Conservation (phyloP, 2,113 vertebrate genomes). For the Athene cunicularia region DNA sequence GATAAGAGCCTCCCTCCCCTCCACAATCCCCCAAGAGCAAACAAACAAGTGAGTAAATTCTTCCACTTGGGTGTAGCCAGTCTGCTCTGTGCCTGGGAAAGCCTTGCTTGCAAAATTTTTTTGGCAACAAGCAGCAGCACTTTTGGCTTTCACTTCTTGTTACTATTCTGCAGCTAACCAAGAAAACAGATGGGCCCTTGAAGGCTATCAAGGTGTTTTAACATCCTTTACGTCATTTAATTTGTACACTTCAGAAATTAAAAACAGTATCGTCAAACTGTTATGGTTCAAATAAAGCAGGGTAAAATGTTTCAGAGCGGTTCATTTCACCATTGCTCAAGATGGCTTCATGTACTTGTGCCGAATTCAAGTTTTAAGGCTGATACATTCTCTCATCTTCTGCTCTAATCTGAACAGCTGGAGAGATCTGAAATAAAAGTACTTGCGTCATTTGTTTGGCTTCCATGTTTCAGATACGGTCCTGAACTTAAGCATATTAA, state of each 20-base stretch:
- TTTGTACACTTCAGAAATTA: background rate
- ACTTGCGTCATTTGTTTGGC: background rate
- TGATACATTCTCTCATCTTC: background rate
- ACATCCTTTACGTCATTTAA: background rate
- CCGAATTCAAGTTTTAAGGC: background rate
- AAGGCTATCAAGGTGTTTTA: background rate
- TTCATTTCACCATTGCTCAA: background rate
- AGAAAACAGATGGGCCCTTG: background rate
- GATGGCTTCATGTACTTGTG: background rate
- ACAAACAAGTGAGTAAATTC: constrained; percentile 64
- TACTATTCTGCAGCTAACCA: background rate
- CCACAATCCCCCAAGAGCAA: constrained; percentile 43
- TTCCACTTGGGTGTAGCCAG: constrained; percentile 66
- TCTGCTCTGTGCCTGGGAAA: constrained; percentile 66
- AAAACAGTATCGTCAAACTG: rapidly evolving
- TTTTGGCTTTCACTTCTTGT: constrained; percentile 57
- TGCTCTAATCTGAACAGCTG: background rate
- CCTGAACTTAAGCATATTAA: background rate
- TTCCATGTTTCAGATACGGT: background rate
- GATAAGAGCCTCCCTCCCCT: constrained; percentile 72
- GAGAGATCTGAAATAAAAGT: background rate
- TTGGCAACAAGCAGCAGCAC: constrained; percentile 39
- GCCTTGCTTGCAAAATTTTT: constrained; percentile 57
- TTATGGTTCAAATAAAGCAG: background rate
- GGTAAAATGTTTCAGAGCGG: background rate